Base-by-base conservation (phyloP, 2,888 invertebrate species). In the Ormyrus nitidulus region DNA sequence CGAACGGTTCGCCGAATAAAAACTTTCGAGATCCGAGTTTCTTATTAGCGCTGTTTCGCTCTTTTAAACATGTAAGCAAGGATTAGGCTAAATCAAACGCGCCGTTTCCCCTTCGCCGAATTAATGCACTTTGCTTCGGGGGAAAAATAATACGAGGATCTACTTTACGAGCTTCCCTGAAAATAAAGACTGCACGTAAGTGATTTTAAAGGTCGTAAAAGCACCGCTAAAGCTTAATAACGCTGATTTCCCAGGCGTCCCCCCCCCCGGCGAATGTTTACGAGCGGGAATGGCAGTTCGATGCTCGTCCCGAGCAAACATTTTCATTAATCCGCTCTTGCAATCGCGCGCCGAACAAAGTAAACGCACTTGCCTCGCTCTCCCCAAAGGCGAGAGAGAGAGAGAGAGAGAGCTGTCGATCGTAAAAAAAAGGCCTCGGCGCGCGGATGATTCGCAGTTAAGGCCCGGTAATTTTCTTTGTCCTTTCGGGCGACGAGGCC, bases 381-480 rank as follows among this genome's bases (percentile, higher is more conserved):
- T 19, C 19, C 19, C 59, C 34, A 48, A 13, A n/a, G 5, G 13
- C 61, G 46, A 19, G 34, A 34, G 34, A 34, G 34, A 34, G 34
- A 34, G 34, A 34, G 34, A 34, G 34, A 34, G 34, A 34, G 34
- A 34, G 34, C 34, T 34, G 3, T 34, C 34, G 34, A 34, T 34
- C 34, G 34, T 34, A 4, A 34, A 34, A 34, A 19, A 2, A 19
- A 13, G 44, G 6, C 10, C 13, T 46, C 10, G 6, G 56, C 48
- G 46, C n/a, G 4, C 19, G 19, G 19, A 19, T 19, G 19, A 56
- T 34, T 44, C 46, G 19, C 72, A 62, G 64, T 76, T 54, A 54
- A 77, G 54, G 56, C 9, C 46, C 66, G 46, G 34, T 53, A 72
- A 78, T 78, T 72, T 66, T 53, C 61, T 11, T 66, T 72, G 65